Percentiles rank a stretch among this genome's conserved stretches.
These are phyloP conservation scores for Ctenoplectra terminalis DNA, from an alignment of 1,140 invertebrate genomes.

Conservation along the genomic window DNA sequence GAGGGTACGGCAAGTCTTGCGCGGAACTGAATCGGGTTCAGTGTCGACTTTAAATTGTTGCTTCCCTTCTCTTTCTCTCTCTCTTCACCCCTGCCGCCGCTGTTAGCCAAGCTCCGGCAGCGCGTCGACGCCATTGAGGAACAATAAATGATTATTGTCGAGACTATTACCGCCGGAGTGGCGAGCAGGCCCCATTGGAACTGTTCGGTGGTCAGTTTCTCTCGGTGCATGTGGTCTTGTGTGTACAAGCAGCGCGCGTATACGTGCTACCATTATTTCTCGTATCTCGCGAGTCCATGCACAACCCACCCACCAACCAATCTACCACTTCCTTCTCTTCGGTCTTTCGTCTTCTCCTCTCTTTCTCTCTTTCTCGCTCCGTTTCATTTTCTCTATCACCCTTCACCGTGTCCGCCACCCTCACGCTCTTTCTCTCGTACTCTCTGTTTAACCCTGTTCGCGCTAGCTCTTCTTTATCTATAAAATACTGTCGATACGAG, in stretches of 20 bases:
- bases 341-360: slow-evolving; percentile 8
- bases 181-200: slow-evolving; percentile 63
- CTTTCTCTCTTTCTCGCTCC: neutral
- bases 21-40: slow-evolving; percentile 1
- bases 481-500: slow-evolving; percentile 62
- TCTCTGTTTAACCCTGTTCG: neutral
- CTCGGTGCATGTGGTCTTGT: slow-evolving; percentile 66
- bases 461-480: slow-evolving; percentile 26
- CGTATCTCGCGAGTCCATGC: slow-evolving; percentile 75
- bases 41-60: slow-evolving; percentile 48
- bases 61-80: slow-evolving; percentile 31
- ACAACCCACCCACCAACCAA: slow-evolving; percentile 47
- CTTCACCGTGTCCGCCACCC: neutral
- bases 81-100: slow-evolving; percentile 7
- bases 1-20: neutral
- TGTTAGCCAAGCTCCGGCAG: slow-evolving; percentile 33
- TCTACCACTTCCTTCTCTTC: slow-evolving; percentile 18
- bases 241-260: slow-evolving; percentile 65
- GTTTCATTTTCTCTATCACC: neutral
- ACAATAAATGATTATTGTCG: slow-evolving; percentile 75
- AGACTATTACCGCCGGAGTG: slow-evolving; percentile 69
- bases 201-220: slow-evolving; percentile 69
- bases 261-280: slow-evolving; percentile 74
- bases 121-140: slow-evolving; percentile 68
- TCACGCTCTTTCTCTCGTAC: neutral